Percentiles rank a stretch among this genome's conserved stretches.
These are phyloP conservation scores for Megaceryle alcyon DNA, from an alignment of 2,797 vertebrate genomes.

Conservation along the genomic window DNA sequence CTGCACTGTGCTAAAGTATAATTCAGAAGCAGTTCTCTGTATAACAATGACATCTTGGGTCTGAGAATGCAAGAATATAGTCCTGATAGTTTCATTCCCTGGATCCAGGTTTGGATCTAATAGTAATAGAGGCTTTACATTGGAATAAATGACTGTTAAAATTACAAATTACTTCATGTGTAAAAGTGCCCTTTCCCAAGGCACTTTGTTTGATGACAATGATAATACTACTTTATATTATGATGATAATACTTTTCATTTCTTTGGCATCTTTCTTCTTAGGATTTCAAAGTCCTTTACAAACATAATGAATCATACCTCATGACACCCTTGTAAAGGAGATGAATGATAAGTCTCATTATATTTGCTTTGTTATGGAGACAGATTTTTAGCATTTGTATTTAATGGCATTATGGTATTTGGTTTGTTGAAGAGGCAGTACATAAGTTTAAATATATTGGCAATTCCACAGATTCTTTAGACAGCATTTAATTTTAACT, in stretches of 20 bases:
- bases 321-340: not conserved
- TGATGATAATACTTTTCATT: not conserved
- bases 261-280: constrained; percentile 16
- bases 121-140: not conserved
- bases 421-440: not conserved
- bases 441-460: not conserved
- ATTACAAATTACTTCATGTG: not conserved
- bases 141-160: not conserved
- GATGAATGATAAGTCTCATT: not conserved
- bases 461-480: not conserved
- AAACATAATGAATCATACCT: not conserved
- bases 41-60: not conserved
- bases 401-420: not conserved
- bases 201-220: not conserved
- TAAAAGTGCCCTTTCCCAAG: constrained; percentile 11
- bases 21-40: not conserved
- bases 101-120: not conserved
- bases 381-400: not conserved
- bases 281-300: not conserved
- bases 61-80: not conserved
- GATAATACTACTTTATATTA: not conserved
- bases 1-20: not conserved
- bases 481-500: not conserved
- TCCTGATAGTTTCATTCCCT: not conserved
- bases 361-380: not conserved